Evolutionary conservation across 2,113 vertebrate genomes (phyloP).

Genomic region (Perca flavescens): DNA sequence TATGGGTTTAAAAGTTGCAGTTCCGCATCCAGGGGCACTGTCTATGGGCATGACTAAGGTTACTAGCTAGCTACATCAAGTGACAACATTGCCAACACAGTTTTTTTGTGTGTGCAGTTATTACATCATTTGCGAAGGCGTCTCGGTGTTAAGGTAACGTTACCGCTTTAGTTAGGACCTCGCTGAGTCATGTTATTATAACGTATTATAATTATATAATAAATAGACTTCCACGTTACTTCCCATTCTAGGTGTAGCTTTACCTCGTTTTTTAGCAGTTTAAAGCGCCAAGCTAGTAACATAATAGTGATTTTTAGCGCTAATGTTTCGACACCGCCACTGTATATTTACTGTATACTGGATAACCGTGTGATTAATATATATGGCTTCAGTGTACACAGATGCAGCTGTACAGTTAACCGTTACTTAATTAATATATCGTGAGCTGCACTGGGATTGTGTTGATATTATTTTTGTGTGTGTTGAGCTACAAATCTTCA

Average conservation of each 20-base stretch:
- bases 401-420: not conserved
- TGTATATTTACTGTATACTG: not conserved
- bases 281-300: not conserved
- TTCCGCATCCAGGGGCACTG: slow-evolving; percentile 61
- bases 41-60: slow-evolving; percentile 25
- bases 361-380: not conserved
- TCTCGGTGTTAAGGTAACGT: not conserved
- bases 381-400: not conserved
- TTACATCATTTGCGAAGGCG: too few relatives aligned
- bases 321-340: not conserved
- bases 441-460: not conserved
- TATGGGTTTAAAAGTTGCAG: slow-evolving; percentile 38
- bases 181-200: not conserved
- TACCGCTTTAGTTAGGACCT: not conserved
- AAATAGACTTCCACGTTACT: not conserved
- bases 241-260: not conserved
- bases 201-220: too few relatives aligned
- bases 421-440: not conserved
- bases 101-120: not conserved
- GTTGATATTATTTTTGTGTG: not conserved
- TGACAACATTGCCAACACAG: not conserved
- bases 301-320: too few relatives aligned
- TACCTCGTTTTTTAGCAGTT: not conserved
- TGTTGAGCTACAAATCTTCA: not conserved
- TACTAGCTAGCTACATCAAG: slow-evolving; percentile 7